phyloP scores from a whole-genome alignment of 1,140 invertebrate species.

The Pseudomyrmex cubaensis region DNA sequence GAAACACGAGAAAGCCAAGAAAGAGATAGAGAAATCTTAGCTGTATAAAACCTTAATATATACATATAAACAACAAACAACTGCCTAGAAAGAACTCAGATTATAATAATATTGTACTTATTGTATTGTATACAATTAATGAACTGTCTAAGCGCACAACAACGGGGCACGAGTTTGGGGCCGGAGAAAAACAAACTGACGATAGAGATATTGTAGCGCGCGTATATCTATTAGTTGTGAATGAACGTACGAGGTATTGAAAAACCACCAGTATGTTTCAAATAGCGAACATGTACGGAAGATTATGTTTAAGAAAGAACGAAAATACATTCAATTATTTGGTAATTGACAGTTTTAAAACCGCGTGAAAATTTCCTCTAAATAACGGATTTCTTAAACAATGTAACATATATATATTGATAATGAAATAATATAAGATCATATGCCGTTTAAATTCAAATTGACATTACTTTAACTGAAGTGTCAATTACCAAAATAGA shows the following conservation, averaged over 20 bases:
- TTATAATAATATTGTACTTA: conserved; percentile 76
- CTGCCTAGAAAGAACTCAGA: conserved; percentile 82
- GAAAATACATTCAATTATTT: too few species aligned
- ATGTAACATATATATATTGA: too few species aligned
- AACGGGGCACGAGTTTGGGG: conserved; percentile 81
- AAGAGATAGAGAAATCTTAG: conserved; percentile 56
- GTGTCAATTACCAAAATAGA: not conserved
- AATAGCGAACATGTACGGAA: not conserved
- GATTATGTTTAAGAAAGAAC: too few species aligned
- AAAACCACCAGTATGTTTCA: conserved; percentile 36
- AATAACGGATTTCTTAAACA: too few species aligned
- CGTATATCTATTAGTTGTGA: conserved; percentile 49
- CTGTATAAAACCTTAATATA: conserved; percentile 74
- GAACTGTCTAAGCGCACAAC: conserved; percentile 85
- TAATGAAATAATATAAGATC: too few species aligned
- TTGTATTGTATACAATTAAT: conserved; percentile 76
- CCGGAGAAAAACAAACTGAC: too few species aligned
- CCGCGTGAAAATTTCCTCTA: too few species aligned
- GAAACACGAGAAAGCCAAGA: not conserved
- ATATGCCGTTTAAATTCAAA: too few species aligned
- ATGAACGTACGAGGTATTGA: conserved; percentile 16
- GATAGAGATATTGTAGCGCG: too few species aligned
- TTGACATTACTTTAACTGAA: too few species aligned
- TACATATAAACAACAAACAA: conserved; percentile 78
- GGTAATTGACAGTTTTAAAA: too few species aligned